Conservation (phyloP, 2,113 vertebrate species). For the Microtus richardsoni region DNA sequence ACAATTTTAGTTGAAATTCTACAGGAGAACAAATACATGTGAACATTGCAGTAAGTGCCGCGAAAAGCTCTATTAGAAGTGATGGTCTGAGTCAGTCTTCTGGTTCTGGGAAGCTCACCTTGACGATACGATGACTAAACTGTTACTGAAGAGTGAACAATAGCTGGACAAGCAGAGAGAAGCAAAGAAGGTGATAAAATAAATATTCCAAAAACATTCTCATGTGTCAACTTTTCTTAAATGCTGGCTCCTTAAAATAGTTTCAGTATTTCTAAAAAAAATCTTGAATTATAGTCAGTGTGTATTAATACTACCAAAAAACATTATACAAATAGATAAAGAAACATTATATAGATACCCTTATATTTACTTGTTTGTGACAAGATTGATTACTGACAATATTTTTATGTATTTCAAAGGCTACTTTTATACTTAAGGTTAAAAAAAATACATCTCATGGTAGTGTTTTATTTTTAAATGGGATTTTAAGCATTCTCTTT, state of each 20-base stretch:
- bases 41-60: not conserved
- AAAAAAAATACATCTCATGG: not conserved
- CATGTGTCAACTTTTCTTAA: not conserved
- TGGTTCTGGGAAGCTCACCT: not conserved
- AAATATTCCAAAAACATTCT: not conserved
- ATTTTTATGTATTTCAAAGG: not conserved
- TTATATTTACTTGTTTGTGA: not conserved
- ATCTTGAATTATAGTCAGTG: not conserved
- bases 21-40: not conserved
- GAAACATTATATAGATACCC: not conserved
- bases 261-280: not conserved
- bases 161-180: not conserved
- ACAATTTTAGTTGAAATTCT: not conserved
- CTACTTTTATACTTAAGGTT: constrained; percentile 27
- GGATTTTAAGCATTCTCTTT: constrained; percentile 9
- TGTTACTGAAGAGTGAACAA: not conserved
- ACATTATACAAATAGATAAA: not conserved
- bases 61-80: not conserved
- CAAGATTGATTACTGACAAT: not conserved
- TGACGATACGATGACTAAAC: not conserved
- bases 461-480: constrained; percentile 32
- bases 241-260: not conserved
- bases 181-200: not conserved
- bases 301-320: not conserved
- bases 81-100: not conserved